phyloP scores from a whole-genome alignment of 2,888 invertebrate species.

The Diarsia mendica region DNA sequence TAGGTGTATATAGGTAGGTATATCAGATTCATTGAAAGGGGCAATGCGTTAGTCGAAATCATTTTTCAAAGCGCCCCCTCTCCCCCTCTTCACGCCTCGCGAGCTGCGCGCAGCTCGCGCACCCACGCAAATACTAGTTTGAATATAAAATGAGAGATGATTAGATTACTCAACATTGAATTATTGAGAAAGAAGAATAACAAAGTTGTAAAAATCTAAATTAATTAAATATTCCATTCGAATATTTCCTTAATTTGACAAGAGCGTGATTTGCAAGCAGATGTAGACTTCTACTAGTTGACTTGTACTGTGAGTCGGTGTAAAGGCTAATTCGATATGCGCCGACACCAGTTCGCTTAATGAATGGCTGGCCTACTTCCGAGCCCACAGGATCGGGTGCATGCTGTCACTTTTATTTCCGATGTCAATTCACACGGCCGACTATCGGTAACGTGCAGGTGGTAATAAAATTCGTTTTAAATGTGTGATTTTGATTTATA shows the following conservation, averaged over 20 bases:
- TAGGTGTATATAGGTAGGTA: too few species aligned
- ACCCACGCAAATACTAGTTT: too few species aligned
- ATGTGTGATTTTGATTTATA: conserved; percentile 49
- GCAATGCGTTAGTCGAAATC: too few species aligned
- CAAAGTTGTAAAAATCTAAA: conserved; percentile 24
- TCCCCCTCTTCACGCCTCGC: too few species aligned
- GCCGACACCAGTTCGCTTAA: conserved; percentile 65
- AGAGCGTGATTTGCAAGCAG: conserved; percentile 52
- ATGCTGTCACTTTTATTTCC: conserved; percentile 68
- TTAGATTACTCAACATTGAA: not conserved
- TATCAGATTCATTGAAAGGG: too few species aligned
- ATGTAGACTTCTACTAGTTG: conserved; percentile 34
- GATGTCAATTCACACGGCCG: conserved; percentile 54
- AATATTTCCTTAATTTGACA: not conserved
- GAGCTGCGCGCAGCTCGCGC: too few species aligned
- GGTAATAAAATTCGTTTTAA: conserved; percentile 28
- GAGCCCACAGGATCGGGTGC: conserved; percentile 63
- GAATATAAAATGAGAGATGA: not conserved
- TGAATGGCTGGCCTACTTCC: conserved; percentile 64
- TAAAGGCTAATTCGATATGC: conserved; percentile 58
- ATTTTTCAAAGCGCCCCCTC: too few species aligned
- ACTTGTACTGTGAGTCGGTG: conserved; percentile 25
- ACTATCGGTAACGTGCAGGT: conserved; percentile 34
- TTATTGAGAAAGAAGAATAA: conserved; percentile 11
- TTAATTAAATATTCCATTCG: conserved; percentile 18